phyloP scores from a whole-genome alignment of 2,888 invertebrate species.

The Seira sanloemensis region DNA sequence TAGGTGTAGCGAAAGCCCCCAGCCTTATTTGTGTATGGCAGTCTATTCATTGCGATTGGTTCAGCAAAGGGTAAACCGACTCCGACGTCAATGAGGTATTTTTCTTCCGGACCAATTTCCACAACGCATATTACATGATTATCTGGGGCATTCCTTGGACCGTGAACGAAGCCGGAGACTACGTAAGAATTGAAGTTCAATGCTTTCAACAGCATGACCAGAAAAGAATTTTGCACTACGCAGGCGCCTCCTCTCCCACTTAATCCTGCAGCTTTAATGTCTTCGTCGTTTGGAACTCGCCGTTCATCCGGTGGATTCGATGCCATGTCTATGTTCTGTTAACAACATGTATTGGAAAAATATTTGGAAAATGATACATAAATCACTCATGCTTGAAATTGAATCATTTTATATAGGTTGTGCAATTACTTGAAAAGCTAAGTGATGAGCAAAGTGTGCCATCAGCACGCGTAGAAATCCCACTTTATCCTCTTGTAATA shows the following conservation, averaged over 20 bases:
- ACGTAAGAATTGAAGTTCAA: slow-evolving; percentile 62
- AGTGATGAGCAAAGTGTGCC: slow-evolving; percentile 32
- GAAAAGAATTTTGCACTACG: slow-evolving; percentile 64
- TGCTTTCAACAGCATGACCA: slow-evolving; percentile 49
- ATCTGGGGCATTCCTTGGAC: slow-evolving; percentile 32
- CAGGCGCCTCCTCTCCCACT: slow-evolving; percentile 66
- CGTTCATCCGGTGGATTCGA: slow-evolving; percentile 33
- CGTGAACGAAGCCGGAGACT: slow-evolving; percentile 56
- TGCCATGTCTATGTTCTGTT: slow-evolving; percentile 50
- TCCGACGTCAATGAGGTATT: slow-evolving; percentile 65
- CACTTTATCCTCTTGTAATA: slow-evolving; percentile 30
- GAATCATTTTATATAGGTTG: neutral
- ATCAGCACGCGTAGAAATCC: slow-evolving; percentile 46
- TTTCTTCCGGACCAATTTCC: slow-evolving; percentile 48
- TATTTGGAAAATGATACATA: too few relatives aligned
- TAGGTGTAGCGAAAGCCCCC: slow-evolving; percentile 54
- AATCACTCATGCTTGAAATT: too few relatives aligned
- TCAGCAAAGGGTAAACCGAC: slow-evolving; percentile 58
- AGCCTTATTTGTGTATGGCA: slow-evolving; percentile 54
- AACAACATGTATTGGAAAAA: neutral
- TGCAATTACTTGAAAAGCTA: slow-evolving; percentile 43
- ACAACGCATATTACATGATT: slow-evolving; percentile 67
- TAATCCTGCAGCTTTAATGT: slow-evolving; percentile 38
- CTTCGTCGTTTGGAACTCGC: slow-evolving; percentile 28
- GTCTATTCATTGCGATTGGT: slow-evolving; percentile 55